phyloP scores from a whole-genome alignment of 1,140 invertebrate species.

The Homalodisca vitripennis region DNA sequence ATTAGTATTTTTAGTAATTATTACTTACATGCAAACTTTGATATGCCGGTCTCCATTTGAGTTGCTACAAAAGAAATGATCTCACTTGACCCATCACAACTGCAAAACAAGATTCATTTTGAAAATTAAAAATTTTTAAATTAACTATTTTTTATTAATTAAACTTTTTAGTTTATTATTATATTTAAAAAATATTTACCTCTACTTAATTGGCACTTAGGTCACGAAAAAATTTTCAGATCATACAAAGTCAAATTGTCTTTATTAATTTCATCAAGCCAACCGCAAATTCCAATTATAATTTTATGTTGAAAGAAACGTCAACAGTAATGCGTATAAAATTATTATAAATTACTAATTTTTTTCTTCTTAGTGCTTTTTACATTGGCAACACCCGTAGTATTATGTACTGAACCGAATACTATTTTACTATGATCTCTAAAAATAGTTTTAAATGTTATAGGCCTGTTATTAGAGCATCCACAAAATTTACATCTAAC shows the following conservation, averaged over 20 bases:
- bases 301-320: too few species aligned
- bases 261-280: neutral
- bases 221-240: neutral
- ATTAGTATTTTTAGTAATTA: neutral
- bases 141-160: neutral
- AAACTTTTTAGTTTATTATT: neutral
- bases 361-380: too few species aligned
- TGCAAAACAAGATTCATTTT: neutral
- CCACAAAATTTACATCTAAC: too few species aligned
- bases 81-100: neutral
- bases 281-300: too few species aligned
- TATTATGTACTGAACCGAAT: too few species aligned
- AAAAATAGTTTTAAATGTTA: too few species aligned
- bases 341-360: too few species aligned
- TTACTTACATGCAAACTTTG: conserved; percentile 3
- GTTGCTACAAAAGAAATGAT: neutral
- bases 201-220: neutral
- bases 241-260: neutral
- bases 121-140: too few species aligned
- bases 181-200: neutral
- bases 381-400: too few species aligned
- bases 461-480: too few species aligned
- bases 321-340: too few species aligned
- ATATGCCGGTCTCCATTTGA: neutral
- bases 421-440: too few species aligned